Conservation (phyloP, 1,140 invertebrate species). For the Homarus americanus region DNA sequence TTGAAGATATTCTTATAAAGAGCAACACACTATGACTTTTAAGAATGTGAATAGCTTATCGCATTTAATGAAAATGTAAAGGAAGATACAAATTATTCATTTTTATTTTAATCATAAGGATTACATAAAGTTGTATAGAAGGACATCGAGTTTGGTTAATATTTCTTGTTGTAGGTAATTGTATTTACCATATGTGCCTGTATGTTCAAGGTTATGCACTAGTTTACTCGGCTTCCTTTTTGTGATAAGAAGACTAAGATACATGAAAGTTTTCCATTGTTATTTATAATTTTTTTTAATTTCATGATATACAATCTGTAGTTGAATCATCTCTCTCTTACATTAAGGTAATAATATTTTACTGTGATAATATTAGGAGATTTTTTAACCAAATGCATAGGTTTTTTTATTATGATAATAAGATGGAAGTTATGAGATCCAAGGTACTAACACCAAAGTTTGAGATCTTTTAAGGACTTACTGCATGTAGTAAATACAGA, state of each 20-base stretch:
- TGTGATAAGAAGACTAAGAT: constrained; percentile 9
- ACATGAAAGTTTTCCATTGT: constrained; percentile 4
- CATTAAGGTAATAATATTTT: constrained; percentile 32
- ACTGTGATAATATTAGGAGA: constrained; percentile 17
- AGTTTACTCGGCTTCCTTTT: constrained; percentile 20
- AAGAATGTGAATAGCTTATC: not conserved
- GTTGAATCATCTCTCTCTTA: not conserved
- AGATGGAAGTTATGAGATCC: not conserved
- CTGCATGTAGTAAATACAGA: not conserved
- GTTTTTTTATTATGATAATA: not conserved
- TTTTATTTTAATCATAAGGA: not conserved
- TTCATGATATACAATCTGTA: not conserved
- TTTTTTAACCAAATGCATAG: not conserved
- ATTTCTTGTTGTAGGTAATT: constrained; percentile 13
- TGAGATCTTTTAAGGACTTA: not conserved
- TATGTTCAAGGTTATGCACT: constrained; percentile 36
- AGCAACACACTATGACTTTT: not conserved
- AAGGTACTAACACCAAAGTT: not conserved
- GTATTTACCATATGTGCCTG: constrained; percentile 45
- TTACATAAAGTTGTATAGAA: not conserved
- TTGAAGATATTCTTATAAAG: not conserved
- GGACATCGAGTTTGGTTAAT: not conserved
- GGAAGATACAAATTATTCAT: not conserved
- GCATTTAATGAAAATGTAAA: not conserved
- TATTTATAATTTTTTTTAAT: constrained; percentile 5